phyloP scores from a whole-genome alignment of 2,888 invertebrate genomes.

The Phaonia tiefii region DNA sequence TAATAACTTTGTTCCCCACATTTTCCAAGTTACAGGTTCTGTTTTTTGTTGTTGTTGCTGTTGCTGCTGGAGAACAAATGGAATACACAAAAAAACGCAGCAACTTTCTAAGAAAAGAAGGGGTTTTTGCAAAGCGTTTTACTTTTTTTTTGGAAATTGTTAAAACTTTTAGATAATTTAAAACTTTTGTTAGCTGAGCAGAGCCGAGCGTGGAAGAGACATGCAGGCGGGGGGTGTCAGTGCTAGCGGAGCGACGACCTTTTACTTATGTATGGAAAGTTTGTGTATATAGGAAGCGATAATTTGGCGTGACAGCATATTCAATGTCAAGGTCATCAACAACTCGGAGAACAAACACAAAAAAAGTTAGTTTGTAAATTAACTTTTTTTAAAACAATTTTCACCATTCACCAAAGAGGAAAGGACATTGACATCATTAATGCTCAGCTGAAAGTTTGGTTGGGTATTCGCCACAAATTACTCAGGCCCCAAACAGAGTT shows the following conservation, averaged over 20 bases:
- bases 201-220: conserved; percentile 23
- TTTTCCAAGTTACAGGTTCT: conserved; percentile 34
- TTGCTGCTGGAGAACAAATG: conserved; percentile 56
- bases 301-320: conserved; percentile 66
- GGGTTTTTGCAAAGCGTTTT: conserved; percentile 52
- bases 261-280: conserved; percentile 40
- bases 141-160: conserved; percentile 62
- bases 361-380: conserved; percentile 65
- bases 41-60: conserved; percentile 24
- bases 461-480: neutral
- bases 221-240: conserved; percentile 35
- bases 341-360: conserved; percentile 7
- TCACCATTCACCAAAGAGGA: conserved; percentile 25
- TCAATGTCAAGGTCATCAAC: conserved; percentile 65
- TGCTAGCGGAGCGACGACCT: conserved; percentile 19
- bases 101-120: conserved; percentile 67
- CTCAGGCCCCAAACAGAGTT: neutral
- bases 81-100: conserved; percentile 54
- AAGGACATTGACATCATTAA: conserved; percentile 60
- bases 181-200: conserved; percentile 62
- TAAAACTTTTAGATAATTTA: conserved; percentile 67
- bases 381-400: conserved; percentile 56
- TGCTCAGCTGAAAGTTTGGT: conserved; percentile 29
- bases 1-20: conserved; percentile 68
- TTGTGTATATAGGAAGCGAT: conserved; percentile 55